These are phyloP conservation scores for Omphaloscelis lunosa DNA, from an alignment of 2,888 invertebrate species.

Conservation along the genomic window DNA sequence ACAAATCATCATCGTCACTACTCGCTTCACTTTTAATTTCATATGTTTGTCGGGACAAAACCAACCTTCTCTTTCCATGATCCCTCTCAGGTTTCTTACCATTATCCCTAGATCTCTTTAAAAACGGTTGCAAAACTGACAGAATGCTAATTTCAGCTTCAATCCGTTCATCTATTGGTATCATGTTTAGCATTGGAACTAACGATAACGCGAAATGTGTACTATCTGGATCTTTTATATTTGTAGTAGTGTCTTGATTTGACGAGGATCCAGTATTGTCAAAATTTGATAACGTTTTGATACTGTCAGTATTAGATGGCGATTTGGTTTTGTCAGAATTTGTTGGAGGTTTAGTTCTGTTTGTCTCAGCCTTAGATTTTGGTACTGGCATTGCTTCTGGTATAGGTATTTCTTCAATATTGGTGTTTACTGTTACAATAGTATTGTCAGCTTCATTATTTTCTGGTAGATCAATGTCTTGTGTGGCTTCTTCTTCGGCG, in stretches of 20 bases:
- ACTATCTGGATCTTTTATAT: slow-evolving; percentile 25
- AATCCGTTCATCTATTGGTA: slow-evolving; percentile 36
- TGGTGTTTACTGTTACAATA: slow-evolving; percentile 10
- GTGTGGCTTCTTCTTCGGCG: neutral
- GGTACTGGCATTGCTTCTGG: neutral
- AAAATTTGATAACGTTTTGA: neutral
- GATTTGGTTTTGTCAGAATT: neutral
- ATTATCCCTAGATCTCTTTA: neutral
- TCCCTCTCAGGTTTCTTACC: too few species aligned
- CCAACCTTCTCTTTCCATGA: neutral
- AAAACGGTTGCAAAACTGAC: slow-evolving; percentile 27
- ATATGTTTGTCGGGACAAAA: neutral
- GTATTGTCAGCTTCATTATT: slow-evolving; percentile 1
- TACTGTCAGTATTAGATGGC: neutral
- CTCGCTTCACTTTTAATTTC: slow-evolving; percentile 30
- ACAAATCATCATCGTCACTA: neutral
- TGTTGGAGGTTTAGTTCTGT: neutral
- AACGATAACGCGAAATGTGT: slow-evolving; percentile 47
- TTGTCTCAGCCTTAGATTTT: neutral
- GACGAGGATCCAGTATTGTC: neutral
- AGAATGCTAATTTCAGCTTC: slow-evolving; percentile 42
- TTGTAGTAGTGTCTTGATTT: neutral
- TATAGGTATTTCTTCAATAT: slow-evolving; percentile 21
- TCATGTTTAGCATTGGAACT: slow-evolving; percentile 43
- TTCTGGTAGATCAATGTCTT: slow-evolving; percentile 36